A percentile compares a stretch with the other conserved stretches of the same genome.
Evolutionary conservation across 2,888 invertebrate species (phyloP).

Genomic region (Parnassius apollo): DNA sequence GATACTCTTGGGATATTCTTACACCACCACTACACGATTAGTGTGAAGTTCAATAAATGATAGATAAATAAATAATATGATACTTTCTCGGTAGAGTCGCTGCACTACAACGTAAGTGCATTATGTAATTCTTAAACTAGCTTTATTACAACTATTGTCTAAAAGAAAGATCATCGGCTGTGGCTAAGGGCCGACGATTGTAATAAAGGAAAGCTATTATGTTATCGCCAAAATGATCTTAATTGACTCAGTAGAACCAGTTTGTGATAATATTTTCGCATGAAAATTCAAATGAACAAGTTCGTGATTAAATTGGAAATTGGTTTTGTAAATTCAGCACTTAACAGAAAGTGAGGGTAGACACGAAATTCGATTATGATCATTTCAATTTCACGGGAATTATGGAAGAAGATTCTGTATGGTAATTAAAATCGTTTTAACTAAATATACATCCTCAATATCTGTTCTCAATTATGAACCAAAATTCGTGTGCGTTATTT

Average conservation of each 20-base stretch:
- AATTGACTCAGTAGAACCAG: constrained; percentile 26
- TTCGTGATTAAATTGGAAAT: constrained; percentile 18
- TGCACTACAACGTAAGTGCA: too few relatives aligned
- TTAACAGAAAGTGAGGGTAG: constrained; percentile 3
- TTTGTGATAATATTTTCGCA: constrained; percentile 24
- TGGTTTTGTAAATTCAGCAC: constrained; percentile 10
- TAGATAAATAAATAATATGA: too few relatives aligned
- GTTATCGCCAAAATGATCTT: constrained; percentile 29
- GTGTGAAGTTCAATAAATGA: too few relatives aligned
- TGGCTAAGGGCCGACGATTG: constrained; percentile 23
- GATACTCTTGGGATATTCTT: too few relatives aligned
- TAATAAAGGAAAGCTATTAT: constrained; percentile 28
- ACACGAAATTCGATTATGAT: background rate
- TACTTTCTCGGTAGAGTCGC: too few relatives aligned
- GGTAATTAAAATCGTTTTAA: too few relatives aligned
- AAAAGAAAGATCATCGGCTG: background rate
- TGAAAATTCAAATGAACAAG: constrained; percentile 24
- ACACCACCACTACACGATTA: too few relatives aligned
- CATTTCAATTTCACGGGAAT: constrained; percentile 4
- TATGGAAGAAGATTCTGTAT: background rate
- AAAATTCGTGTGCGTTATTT: too few relatives aligned
- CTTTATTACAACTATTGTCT: background rate
- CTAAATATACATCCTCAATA: too few relatives aligned
- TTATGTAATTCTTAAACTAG: background rate
- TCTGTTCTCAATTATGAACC: too few relatives aligned